Evolutionary conservation across 2,797 vertebrate genomes (phyloP).

Genomic region (Liparis tanakae): DNA sequence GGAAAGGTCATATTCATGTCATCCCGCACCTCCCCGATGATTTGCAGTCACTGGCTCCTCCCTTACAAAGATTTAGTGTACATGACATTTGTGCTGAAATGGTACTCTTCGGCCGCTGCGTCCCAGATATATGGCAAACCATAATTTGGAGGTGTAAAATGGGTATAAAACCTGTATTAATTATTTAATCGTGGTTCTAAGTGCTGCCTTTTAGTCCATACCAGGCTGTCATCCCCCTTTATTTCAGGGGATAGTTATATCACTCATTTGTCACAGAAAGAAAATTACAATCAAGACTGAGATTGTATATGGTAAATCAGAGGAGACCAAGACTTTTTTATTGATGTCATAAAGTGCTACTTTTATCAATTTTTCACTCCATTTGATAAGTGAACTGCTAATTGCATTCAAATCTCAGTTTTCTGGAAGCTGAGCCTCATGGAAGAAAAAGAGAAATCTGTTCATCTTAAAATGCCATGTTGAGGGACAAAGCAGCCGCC

Average conservation of each 20-base stretch:
- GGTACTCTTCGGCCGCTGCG: slow-evolving; percentile 54
- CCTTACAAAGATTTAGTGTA: slow-evolving; percentile 77
- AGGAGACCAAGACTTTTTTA: slow-evolving; percentile 65
- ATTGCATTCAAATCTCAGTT: slow-evolving; percentile 62
- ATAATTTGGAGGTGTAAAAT: slow-evolving; percentile 84
- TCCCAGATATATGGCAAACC: slow-evolving; percentile 80
- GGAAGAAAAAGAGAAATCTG: slow-evolving; percentile 5
- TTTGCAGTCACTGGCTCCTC: slow-evolving; percentile 64
- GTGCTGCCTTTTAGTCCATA: slow-evolving; percentile 81
- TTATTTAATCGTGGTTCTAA: slow-evolving; percentile 83
- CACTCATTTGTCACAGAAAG: slow-evolving; percentile 76
- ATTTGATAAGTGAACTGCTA: slow-evolving; percentile 67
- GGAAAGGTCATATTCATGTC: slow-evolving; percentile 60
- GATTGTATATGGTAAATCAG: slow-evolving; percentile 72
- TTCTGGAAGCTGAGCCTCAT: slow-evolving; percentile 1
- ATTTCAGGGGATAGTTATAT: slow-evolving; percentile 77
- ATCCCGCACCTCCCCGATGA: slow-evolving; percentile 56
- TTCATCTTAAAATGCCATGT: slow-evolving; percentile 27
- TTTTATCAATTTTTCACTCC: slow-evolving; percentile 61
- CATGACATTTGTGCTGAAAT: slow-evolving; percentile 77
- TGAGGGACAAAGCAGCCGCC: slow-evolving; percentile 43
- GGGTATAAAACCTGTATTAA: slow-evolving; percentile 85
- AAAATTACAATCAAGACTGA: slow-evolving; percentile 66
- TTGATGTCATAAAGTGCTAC: slow-evolving; percentile 59
- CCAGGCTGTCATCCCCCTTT: slow-evolving; percentile 76